Base-by-base conservation (phyloP, 2,797 vertebrate genomes). In the Lithobates sylvaticus region DNA sequence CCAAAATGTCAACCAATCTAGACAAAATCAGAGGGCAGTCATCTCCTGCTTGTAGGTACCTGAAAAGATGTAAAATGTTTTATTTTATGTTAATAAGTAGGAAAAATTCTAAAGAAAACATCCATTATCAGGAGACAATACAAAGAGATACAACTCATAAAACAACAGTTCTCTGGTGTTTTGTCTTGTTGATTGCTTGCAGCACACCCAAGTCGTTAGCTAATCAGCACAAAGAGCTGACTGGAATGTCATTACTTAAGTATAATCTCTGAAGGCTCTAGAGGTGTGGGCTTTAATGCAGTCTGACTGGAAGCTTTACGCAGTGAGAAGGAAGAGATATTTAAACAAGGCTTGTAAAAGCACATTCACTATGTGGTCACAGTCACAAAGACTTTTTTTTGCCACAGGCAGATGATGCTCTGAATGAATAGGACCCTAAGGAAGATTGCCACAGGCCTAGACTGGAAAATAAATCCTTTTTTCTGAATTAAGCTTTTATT, bases 281-380 rank as follows among this genome's bases (percentile, higher is more conserved):
- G 86, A 87, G 86, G 86, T 87, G 86, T 87, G 81, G 86, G 81
- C 70, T 72, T 39, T 87, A 84, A 87, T 87, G 81, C 76, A 80
- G 74, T 84, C 76, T 87, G 76, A 80, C 86, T 80, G 70, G 76
- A 76, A 87, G 76, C 86, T 84, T 78, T 42, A 80, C 70, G 76
- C 79, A 75, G 71, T 47, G 65, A 61, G 73, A 61, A 79, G 81
- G 39, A 84, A 87, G 71, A 84, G 76, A 80, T 87, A 84, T 87
- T 87, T 87, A 87, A 83, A 87, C 81, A 87, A 87, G 86, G 71
- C 86, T 84, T 87, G 86, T 84, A 84, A 87, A 87, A 87, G 86
- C 81, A 80, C 86, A 87, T 87, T 84, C 64, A 76, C 42, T 70
- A 84, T 79, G 81, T 80, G 76, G 76, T 87, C 44, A 67, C 79